These are phyloP conservation scores for Trissolcus brochymenae DNA, from an alignment of 2,888 invertebrate genomes.

Conservation along the genomic window DNA sequence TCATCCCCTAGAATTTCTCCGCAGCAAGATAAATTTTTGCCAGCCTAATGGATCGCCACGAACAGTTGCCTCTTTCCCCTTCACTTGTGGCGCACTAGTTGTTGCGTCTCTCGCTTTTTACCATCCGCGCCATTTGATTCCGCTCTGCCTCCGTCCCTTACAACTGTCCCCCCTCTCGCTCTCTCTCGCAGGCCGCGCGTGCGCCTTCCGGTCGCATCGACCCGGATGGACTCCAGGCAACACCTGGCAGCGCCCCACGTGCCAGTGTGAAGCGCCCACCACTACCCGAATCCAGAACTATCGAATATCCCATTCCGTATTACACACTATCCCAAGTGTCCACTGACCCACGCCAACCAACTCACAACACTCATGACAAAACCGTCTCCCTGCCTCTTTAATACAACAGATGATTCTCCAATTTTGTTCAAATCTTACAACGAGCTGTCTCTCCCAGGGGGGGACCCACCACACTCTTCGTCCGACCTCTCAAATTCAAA, in stretches of 20 bases:
- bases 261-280: conserved; percentile 47
- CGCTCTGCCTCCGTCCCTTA: conserved; percentile 11
- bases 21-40: conserved; percentile 6
- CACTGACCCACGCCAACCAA: conserved; percentile 58
- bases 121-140: conserved; percentile 8
- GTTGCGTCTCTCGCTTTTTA: conserved; percentile 26
- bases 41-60: conserved; percentile 8
- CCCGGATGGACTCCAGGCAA: conserved; percentile 53
- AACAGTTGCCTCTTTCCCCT: neutral
- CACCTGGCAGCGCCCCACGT: conserved; percentile 59
- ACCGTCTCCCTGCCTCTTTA: neutral
- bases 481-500: no score
- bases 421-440: neutral
- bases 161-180: conserved; percentile 6
- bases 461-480: no score
- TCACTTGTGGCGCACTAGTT: conserved; percentile 34
- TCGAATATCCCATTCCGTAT: conserved; percentile 53
- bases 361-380: conserved; percentile 4
- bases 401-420: conserved; percentile 26
- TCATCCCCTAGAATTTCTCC: conserved; percentile 12
- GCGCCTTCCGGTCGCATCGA: conserved; percentile 55
- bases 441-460: no score
- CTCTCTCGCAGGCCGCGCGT: conserved; percentile 31
- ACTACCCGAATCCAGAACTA: conserved; percentile 34
- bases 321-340: conserved; percentile 50